Conservation (phyloP, 2,113 vertebrate genomes). For the Herpetotheres cachinnans region DNA sequence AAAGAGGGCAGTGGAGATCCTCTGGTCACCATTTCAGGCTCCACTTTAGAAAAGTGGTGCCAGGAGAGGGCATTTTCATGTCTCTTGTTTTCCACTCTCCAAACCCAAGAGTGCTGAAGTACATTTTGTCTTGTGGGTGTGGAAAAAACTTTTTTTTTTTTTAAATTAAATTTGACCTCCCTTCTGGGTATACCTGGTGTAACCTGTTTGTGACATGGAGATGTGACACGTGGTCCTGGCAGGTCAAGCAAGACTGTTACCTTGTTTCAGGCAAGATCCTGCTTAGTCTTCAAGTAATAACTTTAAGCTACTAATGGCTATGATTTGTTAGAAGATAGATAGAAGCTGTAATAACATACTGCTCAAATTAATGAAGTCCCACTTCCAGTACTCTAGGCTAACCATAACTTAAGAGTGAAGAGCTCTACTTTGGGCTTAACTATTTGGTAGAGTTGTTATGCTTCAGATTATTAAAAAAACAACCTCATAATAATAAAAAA, state of each 20-base stretch:
- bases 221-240: background rate
- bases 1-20: background rate
- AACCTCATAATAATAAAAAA: background rate
- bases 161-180: rapidly evolving
- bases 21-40: background rate
- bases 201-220: background rate
- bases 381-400: background rate
- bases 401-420: background rate
- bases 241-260: background rate
- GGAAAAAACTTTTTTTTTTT: background rate
- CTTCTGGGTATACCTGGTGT: background rate
- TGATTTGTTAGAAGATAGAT: background rate
- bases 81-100: background rate
- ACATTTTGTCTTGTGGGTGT: background rate
- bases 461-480: background rate
- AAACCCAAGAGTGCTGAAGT: background rate
- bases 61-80: background rate
- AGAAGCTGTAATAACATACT: background rate
- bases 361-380: constrained; percentile 15
- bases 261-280: background rate
- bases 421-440: background rate
- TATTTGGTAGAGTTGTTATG: background rate
- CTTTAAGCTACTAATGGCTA: background rate
- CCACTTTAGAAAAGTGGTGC: background rate
- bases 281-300: background rate